Conservation (phyloP, 2,797 vertebrate species). For the Rhinogobio ventralis region DNA sequence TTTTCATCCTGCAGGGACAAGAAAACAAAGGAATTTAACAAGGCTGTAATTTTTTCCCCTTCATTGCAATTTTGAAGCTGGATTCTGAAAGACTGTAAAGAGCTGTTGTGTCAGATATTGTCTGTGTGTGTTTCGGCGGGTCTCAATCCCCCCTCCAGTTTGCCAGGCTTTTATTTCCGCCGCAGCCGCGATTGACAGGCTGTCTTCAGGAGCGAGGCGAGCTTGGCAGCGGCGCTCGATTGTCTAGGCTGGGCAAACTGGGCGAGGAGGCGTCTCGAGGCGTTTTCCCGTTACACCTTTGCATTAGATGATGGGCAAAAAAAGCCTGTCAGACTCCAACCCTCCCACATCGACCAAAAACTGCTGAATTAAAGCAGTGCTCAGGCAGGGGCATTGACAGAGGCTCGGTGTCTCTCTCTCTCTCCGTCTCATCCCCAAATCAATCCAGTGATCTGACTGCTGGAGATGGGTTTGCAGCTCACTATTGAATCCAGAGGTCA, state of each 20-base stretch:
- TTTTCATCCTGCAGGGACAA: not conserved
- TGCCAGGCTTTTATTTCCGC: slow-evolving; percentile 45
- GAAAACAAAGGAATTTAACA: slow-evolving; percentile 12
- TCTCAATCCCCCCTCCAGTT: slow-evolving; percentile 14
- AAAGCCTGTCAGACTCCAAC: slow-evolving; percentile 68
- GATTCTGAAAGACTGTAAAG: not conserved
- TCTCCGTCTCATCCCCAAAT: slow-evolving; percentile 29
- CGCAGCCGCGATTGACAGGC: slow-evolving; percentile 70
- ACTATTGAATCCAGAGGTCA: slow-evolving; percentile 46
- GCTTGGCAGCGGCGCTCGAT: slow-evolving; percentile 20
- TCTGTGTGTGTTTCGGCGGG: not conserved
- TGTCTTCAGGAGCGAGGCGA: slow-evolving; percentile 66
- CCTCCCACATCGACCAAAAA: slow-evolving; percentile 64
- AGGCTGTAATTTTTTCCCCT: not conserved
- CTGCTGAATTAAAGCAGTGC: slow-evolving; percentile 67
- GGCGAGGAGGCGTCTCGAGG: slow-evolving; percentile 68
- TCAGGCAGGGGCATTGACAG: slow-evolving; percentile 42
- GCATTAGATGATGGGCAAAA: slow-evolving; percentile 72
- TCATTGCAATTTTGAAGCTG: not conserved
- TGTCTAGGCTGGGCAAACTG: slow-evolving; percentile 22
- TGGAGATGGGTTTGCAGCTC: slow-evolving; percentile 35
- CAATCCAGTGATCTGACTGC: slow-evolving; percentile 36
- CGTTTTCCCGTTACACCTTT: slow-evolving; percentile 71
- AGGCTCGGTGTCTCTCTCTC: not conserved
- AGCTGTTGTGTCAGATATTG: slow-evolving; percentile 25